Conservation (phyloP, 1,140 invertebrate genomes). For the Coptotermes formosanus region DNA sequence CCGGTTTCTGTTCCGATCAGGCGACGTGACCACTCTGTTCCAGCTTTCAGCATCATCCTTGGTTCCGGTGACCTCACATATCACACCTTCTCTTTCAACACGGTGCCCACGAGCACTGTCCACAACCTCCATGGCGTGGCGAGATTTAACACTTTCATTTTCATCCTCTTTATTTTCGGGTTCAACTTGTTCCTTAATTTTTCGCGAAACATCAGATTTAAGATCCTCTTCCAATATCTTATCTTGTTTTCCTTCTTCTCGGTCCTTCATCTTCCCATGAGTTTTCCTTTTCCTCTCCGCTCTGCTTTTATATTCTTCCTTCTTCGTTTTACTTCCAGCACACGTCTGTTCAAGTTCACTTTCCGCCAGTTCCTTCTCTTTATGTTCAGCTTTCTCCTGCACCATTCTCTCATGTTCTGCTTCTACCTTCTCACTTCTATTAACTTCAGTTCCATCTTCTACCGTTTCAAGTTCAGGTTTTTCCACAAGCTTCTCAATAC, state of each 20-base stretch:
- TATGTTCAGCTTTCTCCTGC: background rate
- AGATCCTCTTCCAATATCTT: background rate
- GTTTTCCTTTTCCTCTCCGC: constrained; percentile 33
- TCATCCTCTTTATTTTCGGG: constrained; percentile 36
- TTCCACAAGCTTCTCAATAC: no score
- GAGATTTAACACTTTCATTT: constrained; percentile 32
- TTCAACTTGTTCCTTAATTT: constrained; percentile 37
- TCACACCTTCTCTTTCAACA: constrained; percentile 35
- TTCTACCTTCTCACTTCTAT: constrained; percentile 38
- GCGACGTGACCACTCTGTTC: constrained; percentile 25
- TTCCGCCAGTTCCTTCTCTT: constrained; percentile 28
- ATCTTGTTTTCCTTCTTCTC: background rate
- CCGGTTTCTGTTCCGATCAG: constrained; percentile 34
- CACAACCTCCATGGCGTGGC: constrained; percentile 35
- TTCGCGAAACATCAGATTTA: constrained; percentile 25
- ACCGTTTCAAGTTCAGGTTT: constrained; percentile 34
- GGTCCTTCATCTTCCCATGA: constrained; percentile 31
- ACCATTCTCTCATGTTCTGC: constrained; percentile 33
- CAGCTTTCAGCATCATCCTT: constrained; percentile 36
- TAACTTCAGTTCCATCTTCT: constrained; percentile 35
- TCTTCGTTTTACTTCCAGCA: background rate
- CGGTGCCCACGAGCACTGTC: constrained; percentile 37
- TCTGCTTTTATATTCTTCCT: background rate
- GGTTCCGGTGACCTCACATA: constrained; percentile 35
- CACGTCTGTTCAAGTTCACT: constrained; percentile 21